Conservation (phyloP, 2,797 vertebrate species). For the Serranus cabrilla region DNA sequence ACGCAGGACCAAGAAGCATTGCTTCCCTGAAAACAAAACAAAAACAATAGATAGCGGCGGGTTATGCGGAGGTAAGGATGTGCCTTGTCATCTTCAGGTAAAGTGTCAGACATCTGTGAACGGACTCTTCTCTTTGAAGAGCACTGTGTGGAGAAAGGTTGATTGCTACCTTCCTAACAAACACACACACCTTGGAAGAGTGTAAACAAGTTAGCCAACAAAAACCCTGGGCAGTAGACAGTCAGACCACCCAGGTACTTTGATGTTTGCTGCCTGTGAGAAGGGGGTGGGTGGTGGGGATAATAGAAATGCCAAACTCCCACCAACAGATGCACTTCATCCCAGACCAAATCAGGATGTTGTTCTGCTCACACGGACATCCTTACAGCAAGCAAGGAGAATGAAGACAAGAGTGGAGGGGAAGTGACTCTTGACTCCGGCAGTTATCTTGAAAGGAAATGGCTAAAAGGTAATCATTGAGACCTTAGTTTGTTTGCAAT, state of each 20-base stretch:
- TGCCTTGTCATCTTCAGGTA: conserved; percentile 51
- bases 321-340: conserved; percentile 71
- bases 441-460: conserved; percentile 78
- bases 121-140: conserved; percentile 64
- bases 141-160: conserved; percentile 54
- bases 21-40: conserved; percentile 91
- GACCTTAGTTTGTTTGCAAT: conserved; percentile 54
- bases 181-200: conserved; percentile 63
- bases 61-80: background rate
- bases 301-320: conserved; percentile 59
- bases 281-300: conserved; percentile 42
- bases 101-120: conserved; percentile 59
- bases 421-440: conserved; percentile 71
- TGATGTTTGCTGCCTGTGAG: conserved; percentile 71
- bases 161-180: conserved; percentile 71
- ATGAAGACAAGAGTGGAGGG: conserved; percentile 61
- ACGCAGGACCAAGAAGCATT: conserved; percentile 98
- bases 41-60: conserved; percentile 44
- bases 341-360: conserved; percentile 80
- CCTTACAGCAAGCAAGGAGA: conserved; percentile 65
- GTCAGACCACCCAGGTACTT: conserved; percentile 77
- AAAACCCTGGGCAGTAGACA: conserved; percentile 55
- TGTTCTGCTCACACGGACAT: conserved; percentile 79
- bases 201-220: conserved; percentile 67
- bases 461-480: conserved; percentile 40